These are phyloP conservation scores for Cotesia chilonis DNA, from an alignment of 1,140 invertebrate species.

Conservation along the genomic window DNA sequence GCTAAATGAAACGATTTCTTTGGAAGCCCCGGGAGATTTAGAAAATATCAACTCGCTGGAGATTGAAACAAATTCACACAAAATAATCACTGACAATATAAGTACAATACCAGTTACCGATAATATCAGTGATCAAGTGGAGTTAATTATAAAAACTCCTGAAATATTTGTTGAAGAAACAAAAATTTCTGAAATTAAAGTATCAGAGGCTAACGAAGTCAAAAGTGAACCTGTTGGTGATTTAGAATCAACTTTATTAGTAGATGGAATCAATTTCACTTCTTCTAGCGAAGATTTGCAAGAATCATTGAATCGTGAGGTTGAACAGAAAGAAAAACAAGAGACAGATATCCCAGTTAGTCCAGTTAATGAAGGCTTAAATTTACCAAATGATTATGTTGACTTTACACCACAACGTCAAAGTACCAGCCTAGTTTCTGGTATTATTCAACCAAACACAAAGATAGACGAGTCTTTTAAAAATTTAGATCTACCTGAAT, in stretches of 20 bases:
- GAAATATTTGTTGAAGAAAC: not conserved
- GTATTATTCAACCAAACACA: not conserved
- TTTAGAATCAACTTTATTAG: not conserved
- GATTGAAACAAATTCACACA: not conserved
- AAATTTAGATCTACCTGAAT: not conserved
- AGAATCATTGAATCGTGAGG: not conserved
- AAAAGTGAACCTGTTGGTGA: not conserved
- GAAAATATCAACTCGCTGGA: not conserved
- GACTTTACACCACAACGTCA: conserved; percentile 53
- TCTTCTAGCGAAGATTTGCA: not conserved
- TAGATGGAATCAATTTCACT: conserved; percentile 3
- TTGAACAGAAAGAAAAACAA: conserved; percentile 2
- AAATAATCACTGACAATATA: not conserved
- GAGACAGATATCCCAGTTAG: not conserved
- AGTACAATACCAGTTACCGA: not conserved
- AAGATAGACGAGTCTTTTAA: not conserved
- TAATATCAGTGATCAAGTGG: not conserved
- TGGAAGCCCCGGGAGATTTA: not conserved
- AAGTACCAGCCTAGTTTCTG: conserved; percentile 46
- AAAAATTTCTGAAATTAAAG: conserved; percentile 3
- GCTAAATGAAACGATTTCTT: not conserved
- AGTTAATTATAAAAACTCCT: not conserved
- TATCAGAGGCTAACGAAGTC: not conserved
- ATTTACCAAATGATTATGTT: conserved; percentile 44
- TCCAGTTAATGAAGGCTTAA: not conserved